Evolutionary conservation across 2,797 vertebrate species (phyloP).

Genomic region (Cephalopachus bancanus): DNA sequence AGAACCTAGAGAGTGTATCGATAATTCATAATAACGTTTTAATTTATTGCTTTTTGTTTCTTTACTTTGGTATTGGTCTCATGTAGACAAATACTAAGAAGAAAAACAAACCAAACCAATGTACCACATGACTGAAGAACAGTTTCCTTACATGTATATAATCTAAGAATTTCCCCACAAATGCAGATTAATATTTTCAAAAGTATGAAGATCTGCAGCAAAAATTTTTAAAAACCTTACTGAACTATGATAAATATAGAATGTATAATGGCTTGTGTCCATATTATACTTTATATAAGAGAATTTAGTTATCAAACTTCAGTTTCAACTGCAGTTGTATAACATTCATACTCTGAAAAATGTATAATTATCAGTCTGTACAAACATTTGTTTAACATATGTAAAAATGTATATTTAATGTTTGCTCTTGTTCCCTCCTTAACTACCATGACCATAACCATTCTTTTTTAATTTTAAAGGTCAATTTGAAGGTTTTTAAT

Average conservation of each 20-base stretch:
- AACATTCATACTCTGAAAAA: neutral
- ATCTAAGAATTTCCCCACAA: neutral
- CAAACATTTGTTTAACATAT: neutral
- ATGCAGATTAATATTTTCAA: neutral
- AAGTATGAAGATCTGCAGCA: neutral
- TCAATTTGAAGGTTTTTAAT: neutral
- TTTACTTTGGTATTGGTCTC: neutral
- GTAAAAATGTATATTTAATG: neutral
- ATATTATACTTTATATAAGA: neutral
- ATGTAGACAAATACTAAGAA: conserved; percentile 9
- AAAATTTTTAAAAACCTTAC: neutral
- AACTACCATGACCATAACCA: neutral
- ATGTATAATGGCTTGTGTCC: neutral
- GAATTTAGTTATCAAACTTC: neutral
- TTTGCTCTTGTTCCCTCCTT: neutral
- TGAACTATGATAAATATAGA: neutral
- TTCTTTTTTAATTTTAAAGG: neutral
- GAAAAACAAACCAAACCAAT: neutral
- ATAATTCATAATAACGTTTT: conserved; percentile 34
- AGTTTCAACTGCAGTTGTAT: neutral
- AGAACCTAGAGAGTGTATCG: neutral
- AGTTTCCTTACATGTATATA: neutral
- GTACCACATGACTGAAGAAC: neutral
- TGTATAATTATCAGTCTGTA: neutral
- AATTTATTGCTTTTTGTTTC: neutral